These are phyloP conservation scores for Cavia porcellus DNA, from an alignment of 2,113 vertebrate genomes.

Conservation along the genomic window DNA sequence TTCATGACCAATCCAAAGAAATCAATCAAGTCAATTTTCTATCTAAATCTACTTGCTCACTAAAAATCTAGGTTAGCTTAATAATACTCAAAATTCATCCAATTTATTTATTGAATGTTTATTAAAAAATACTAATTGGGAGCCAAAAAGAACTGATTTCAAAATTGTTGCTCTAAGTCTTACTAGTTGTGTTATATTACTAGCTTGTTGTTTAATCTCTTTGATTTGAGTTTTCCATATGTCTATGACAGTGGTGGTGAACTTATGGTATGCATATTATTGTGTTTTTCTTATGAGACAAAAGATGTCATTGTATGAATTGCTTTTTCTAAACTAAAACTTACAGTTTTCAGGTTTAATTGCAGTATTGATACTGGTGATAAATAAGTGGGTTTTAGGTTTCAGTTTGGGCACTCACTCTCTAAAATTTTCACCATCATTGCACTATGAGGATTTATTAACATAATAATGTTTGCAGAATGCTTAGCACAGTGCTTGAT, in stretches of 20 bases:
- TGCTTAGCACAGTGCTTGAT: conserved; percentile 17
- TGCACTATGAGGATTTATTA: background rate
- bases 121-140: background rate
- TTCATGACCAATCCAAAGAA: conserved; percentile 31
- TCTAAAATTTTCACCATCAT: background rate
- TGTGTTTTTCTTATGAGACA: background rate
- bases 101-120: background rate
- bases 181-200: background rate
- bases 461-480: background rate
- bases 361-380: background rate
- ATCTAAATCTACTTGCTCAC: conserved; percentile 19
- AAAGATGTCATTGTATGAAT: background rate
- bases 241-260: background rate
- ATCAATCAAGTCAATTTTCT: conserved; percentile 25
- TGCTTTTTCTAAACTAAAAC: background rate
- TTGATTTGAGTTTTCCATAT: background rate
- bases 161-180: background rate
- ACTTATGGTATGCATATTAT: background rate
- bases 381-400: background rate
- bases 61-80: conserved; percentile 7
- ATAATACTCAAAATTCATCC: background rate
- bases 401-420: background rate
- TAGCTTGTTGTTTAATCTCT: background rate
- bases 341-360: background rate
- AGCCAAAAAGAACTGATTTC: conserved; percentile 29